A percentile compares a stretch with the other conserved stretches of the same genome.
Evolutionary conservation across 92 coral and sea anemone species (phyloP).

Genomic region (Epizoanthus scotinus): DNA sequence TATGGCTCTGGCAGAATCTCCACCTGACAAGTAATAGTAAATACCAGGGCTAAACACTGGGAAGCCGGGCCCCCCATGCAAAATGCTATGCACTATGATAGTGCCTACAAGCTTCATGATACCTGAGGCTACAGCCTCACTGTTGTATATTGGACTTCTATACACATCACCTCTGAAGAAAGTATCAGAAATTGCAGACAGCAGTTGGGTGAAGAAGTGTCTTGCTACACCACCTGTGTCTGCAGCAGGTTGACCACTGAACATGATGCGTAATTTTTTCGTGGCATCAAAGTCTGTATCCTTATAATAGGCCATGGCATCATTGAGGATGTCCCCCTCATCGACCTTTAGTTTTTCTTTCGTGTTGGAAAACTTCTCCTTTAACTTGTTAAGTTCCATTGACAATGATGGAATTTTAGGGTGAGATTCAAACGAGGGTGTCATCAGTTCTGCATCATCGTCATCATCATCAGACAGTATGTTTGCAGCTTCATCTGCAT

Average conservation of each 20-base stretch:
- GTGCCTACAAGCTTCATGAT: conserved; percentile 68
- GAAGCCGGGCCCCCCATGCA: no score
- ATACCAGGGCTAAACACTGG: conserved; percentile 60
- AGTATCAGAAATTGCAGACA: conserved; percentile 37
- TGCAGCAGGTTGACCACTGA: conserved; percentile 63
- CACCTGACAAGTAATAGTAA: conserved; percentile 60
- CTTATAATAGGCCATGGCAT: conserved; percentile 71
- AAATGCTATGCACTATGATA: conserved; percentile 66
- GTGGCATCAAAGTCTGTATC: conserved; percentile 61
- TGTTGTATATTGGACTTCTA: background rate
- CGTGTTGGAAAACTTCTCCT: conserved; percentile 47
- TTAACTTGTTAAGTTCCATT: no score
- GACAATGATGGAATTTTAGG: no score
- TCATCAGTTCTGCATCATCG: no score
- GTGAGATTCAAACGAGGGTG: no score
- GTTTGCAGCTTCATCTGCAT: no score
- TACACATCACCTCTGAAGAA: conserved; percentile 55
- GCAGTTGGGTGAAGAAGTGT: conserved; percentile 69
- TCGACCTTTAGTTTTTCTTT: conserved; percentile 60
- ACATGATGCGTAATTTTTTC: conserved; percentile 52
- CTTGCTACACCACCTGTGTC: conserved; percentile 69
- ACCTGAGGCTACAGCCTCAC: conserved; percentile 59
- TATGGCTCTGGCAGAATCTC: conserved; percentile 50
- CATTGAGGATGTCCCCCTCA: conserved; percentile 58
- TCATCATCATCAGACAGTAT: no score